Percentiles rank a stretch among this genome's conserved stretches.
Conservation (phyloP, 2,888 invertebrate genomes). For the Diabrotica balteata region DNA sequence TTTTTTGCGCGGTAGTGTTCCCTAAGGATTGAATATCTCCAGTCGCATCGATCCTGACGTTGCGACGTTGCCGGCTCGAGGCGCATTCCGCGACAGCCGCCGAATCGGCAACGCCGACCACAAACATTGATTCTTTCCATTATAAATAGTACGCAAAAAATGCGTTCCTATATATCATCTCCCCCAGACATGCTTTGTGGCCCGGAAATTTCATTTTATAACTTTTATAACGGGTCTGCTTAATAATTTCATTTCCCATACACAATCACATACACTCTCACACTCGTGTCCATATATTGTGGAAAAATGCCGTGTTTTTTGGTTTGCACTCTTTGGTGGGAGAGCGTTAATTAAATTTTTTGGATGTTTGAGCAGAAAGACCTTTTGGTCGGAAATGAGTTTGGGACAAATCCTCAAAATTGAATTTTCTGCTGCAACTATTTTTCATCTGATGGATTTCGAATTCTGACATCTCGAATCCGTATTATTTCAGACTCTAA, state of each 20-base stretch:
- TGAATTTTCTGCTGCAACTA: conserved; percentile 21
- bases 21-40: conserved; percentile 23
- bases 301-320: conserved; percentile 29
- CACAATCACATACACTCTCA: conserved; percentile 47
- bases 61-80: conserved; percentile 49
- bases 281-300: conserved; percentile 27
- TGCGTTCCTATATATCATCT: conserved; percentile 62
- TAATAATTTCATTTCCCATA: conserved; percentile 57
- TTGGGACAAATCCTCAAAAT: conserved; percentile 15
- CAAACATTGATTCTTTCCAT: conserved; percentile 62
- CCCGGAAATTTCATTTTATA: conserved; percentile 62
- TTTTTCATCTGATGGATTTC: conserved; percentile 15
- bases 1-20: conserved; percentile 6
- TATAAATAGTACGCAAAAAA: conserved; percentile 62
- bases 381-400: conserved; percentile 20
- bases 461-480: conserved; percentile 1
- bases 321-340: conserved; percentile 11
- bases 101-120: conserved; percentile 43
- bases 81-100: conserved; percentile 51
- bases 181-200: conserved; percentile 59
- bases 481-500: too few relatives aligned
- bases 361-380: conserved; percentile 37
- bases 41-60: conserved; percentile 51
- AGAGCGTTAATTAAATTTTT: conserved; percentile 52
- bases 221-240: conserved; percentile 59